These are phyloP conservation scores for Physocephala rufipes DNA, from an alignment of 2,888 invertebrate species.

Conservation along the genomic window DNA sequence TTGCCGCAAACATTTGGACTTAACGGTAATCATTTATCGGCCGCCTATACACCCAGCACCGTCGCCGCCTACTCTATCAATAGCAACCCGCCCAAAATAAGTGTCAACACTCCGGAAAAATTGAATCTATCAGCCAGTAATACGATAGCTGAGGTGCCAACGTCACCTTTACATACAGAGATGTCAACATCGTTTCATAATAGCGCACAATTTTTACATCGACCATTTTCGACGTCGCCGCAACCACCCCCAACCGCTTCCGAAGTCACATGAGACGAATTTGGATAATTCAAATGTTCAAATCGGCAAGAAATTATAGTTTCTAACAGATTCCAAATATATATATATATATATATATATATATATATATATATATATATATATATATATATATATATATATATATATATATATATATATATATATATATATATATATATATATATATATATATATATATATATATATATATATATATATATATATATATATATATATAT, in stretches of 20 bases:
- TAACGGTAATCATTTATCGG: slow-evolving; percentile 58
- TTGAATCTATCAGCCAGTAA: slow-evolving; percentile 61
- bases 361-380: too few species aligned
- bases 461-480: too few species aligned
- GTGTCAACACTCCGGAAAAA: slow-evolving; percentile 65
- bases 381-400: too few species aligned
- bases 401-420: too few species aligned
- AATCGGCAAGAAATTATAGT: slow-evolving; percentile 13
- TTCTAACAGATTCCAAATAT: not conserved
- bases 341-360: not conserved
- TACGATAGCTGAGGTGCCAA: slow-evolving; percentile 48
- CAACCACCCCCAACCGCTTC: slow-evolving; percentile 50
- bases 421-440: too few species aligned
- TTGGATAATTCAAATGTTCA: not conserved
- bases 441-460: too few species aligned
- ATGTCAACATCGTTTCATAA: slow-evolving; percentile 56
- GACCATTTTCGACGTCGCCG: slow-evolving; percentile 53
- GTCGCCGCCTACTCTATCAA: slow-evolving; percentile 44
- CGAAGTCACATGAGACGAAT: slow-evolving; percentile 49
- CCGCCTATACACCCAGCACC: slow-evolving; percentile 43
- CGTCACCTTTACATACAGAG: slow-evolving; percentile 49
- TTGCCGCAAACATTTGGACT: slow-evolving; percentile 59
- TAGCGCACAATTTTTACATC: slow-evolving; percentile 58
- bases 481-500: too few species aligned
- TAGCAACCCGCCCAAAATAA: slow-evolving; percentile 61